A percentile compares a stretch with the other conserved stretches of the same genome.
Evolutionary conservation across 2,888 invertebrate species (phyloP).

Genomic region (Drosophila leonis): DNA sequence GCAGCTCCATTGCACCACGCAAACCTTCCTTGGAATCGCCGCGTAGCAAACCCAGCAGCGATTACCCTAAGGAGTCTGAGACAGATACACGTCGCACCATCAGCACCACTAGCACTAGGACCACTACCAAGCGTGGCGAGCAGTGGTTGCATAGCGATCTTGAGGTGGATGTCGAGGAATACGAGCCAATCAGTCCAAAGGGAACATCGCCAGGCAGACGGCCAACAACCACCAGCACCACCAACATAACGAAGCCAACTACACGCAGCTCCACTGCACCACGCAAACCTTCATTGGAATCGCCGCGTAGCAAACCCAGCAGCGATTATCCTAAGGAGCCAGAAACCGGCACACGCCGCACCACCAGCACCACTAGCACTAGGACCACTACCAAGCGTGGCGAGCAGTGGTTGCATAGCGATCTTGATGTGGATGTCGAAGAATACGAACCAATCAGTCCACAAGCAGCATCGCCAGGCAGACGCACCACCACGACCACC

Average conservation of each 20-base stretch:
- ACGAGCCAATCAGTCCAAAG: constrained; percentile 16
- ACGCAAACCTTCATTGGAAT: constrained; percentile 24
- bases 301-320: constrained; percentile 11
- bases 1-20: constrained; percentile 21
- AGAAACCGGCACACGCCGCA: constrained; percentile 17
- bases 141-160: constrained; percentile 3
- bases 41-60: constrained; percentile 11
- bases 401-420: constrained; percentile 13
- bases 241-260: constrained; percentile 29
- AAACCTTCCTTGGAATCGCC: constrained; percentile 19
- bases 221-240: constrained; percentile 39
- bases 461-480: constrained; percentile 43
- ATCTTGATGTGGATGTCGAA: constrained; percentile 23
- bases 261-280: constrained; percentile 18
- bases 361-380: constrained; percentile 10
- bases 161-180: constrained; percentile 9
- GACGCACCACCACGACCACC: constrained; percentile 39
- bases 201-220: constrained; percentile 48
- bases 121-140: constrained; percentile 3
- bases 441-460: constrained; percentile 12
- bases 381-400: constrained; percentile 17
- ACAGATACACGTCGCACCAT: constrained; percentile 15
- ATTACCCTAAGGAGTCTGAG: constrained; percentile 10
- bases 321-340: constrained; percentile 9
- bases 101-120: constrained; percentile 10